A percentile compares a stretch with the other conserved stretches of the same genome.
phyloP scores from a whole-genome alignment of 2,797 vertebrate genomes.

The Cuculus canorus region DNA sequence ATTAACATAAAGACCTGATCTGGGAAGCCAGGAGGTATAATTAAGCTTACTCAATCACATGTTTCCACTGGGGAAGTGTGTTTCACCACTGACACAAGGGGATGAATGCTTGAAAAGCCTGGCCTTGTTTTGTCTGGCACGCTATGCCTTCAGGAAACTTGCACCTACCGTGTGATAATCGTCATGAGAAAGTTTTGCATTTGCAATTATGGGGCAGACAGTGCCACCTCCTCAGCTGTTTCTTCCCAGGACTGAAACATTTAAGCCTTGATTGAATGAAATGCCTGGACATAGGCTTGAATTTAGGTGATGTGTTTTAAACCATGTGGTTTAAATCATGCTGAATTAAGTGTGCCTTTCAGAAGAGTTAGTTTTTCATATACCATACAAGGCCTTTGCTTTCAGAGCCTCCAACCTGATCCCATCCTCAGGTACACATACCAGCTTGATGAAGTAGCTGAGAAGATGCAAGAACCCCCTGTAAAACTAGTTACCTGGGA shows the following conservation, averaged over 20 bases:
- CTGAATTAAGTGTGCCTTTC: not conserved
- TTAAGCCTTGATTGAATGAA: not conserved
- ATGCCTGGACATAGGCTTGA: not conserved
- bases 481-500: slow-evolving; percentile 32
- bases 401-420: not conserved
- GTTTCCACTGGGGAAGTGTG: not conserved
- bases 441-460: not conserved
- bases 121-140: slow-evolving; percentile 16
- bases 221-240: not conserved
- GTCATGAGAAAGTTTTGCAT: not conserved
- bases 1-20: not conserved
- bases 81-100: not conserved
- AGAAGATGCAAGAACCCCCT: slow-evolving; percentile 5
- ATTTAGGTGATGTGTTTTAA: not conserved
- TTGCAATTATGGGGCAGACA: not conserved
- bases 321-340: fast-evolving
- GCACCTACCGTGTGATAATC: not conserved
- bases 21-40: slow-evolving; percentile 31
- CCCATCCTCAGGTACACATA: not conserved
- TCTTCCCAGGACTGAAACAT: not conserved
- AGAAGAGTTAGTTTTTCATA: not conserved
- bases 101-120: slow-evolving; percentile 14
- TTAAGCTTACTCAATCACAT: slow-evolving; percentile 16
- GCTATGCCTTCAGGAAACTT: not conserved
- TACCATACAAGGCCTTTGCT: not conserved